Percentiles rank a stretch among this genome's conserved stretches.
phyloP scores from a whole-genome alignment of 1,140 invertebrate species.

The Eubasilissa regina region DNA sequence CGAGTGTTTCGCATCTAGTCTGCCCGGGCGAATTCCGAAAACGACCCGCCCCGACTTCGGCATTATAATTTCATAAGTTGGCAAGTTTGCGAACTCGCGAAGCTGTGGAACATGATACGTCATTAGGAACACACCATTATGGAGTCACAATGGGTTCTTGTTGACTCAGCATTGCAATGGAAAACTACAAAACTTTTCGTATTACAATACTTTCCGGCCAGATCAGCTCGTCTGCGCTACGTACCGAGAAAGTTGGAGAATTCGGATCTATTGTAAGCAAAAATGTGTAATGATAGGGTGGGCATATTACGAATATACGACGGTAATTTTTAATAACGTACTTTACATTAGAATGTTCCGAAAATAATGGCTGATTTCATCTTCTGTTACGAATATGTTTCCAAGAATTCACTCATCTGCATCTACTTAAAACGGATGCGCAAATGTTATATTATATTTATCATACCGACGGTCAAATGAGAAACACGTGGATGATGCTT shows the following conservation, averaged over 20 bases:
- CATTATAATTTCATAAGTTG: conserved; percentile 27
- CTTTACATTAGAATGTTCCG: too few species aligned
- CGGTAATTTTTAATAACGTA: too few species aligned
- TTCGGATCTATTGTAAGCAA: too few species aligned
- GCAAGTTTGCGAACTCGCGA: not conserved
- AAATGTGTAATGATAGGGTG: too few species aligned
- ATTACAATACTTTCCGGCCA: conserved; percentile 3
- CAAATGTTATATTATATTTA: too few species aligned
- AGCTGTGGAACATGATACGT: not conserved
- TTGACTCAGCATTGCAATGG: conserved; percentile 19
- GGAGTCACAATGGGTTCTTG: conserved; percentile 4
- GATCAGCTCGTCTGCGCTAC: not conserved
- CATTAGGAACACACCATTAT: conserved; percentile 16
- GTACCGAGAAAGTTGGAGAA: not conserved
- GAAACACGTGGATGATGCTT: too few species aligned
- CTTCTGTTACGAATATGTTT: too few species aligned
- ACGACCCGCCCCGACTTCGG: conserved; percentile 1
- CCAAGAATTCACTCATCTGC: too few species aligned
- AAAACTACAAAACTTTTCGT: conserved; percentile 14
- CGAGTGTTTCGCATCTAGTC: not conserved
- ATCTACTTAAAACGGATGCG: too few species aligned
- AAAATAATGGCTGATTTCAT: too few species aligned
- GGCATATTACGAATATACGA: too few species aligned
- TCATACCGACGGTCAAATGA: too few species aligned
- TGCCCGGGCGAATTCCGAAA: not conserved